Conservation (phyloP, 2,113 vertebrate species). For the Corynorhinus townsendii region DNA sequence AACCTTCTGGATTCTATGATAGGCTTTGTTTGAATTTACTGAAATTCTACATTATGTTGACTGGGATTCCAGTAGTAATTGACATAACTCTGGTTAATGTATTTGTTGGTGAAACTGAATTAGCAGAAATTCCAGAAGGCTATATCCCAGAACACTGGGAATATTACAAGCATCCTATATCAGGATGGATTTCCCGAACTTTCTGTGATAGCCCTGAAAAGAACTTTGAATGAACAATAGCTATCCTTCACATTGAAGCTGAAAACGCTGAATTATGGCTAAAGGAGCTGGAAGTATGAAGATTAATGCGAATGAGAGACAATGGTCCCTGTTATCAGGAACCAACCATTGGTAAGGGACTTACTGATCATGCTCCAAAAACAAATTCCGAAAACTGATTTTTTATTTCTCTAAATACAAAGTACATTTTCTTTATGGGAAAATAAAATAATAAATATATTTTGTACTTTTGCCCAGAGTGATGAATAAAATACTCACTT, state of each 20-base stretch:
- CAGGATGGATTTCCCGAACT: constrained; percentile 87
- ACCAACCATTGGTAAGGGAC: constrained; percentile 81
- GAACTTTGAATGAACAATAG: constrained; percentile 92
- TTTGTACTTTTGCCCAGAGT: constrained; percentile 57
- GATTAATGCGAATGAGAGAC: constrained; percentile 87
- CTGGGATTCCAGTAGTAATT: constrained; percentile 86
- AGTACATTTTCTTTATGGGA: constrained; percentile 11
- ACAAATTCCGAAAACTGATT: constrained; percentile 88
- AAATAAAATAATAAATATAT: constrained; percentile 71
- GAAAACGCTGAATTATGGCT: constrained; percentile 87
- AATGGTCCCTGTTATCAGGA: constrained; percentile 93
- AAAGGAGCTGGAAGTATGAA: constrained; percentile 82
- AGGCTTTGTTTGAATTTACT: constrained; percentile 86
- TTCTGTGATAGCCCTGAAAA: constrained; percentile 88
- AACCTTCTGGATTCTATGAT: constrained; percentile 88
- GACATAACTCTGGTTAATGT: constrained; percentile 87
- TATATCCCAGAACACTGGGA: constrained; percentile 95
- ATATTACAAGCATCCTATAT: constrained; percentile 96
- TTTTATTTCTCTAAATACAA: constrained; percentile 7
- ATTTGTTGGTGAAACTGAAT: constrained; percentile 94
- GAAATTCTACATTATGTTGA: constrained; percentile 87
- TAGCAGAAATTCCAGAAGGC: constrained; percentile 91
- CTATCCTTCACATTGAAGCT: constrained; percentile 83
- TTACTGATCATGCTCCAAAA: constrained; percentile 86
- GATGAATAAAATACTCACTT: constrained; percentile 28